Base-by-base conservation (phyloP, 2,888 invertebrate genomes). In the Lottia gigantea region DNA sequence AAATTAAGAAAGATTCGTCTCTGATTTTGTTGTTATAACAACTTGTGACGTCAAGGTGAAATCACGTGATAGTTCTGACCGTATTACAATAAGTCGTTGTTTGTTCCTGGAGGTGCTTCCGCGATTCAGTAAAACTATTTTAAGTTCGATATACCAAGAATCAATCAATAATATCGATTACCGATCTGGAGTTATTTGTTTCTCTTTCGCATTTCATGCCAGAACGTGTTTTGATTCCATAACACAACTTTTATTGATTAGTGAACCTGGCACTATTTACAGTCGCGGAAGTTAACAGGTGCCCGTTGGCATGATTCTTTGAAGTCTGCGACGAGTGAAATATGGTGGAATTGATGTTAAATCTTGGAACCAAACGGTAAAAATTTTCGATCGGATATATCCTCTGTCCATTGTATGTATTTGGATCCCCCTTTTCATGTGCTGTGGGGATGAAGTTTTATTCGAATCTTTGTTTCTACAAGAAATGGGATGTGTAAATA, bases 401-500 rank as follows among this genome's bases (percentile, higher is more conserved):
- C 73, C 74, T 71, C 68, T 47, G 73, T 67, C 74, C 68, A 67
- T 71, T 67, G 70, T 62, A 61, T 67, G 70, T 62, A 61, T 67
- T 67, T 74, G 68, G 76, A 77, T 80, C 76, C 79, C 76, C 78
- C 75, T 73, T 73, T 67, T 68, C 74, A 74, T 71, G 69, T 55
- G 55, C 67, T 65, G 73, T 79, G 80, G 80, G 77, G 78, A 83
- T 84, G 83, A 80, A 76, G 80, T 75, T 74, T 72, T 74, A 66
- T 74, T 70, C 74, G 69, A 73, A 70, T 73, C 72, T 70, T 68
- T 75, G 75, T 81, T 81, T 81, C 78, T 77, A 68, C 76, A 74
- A 76, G 82, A 80, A 74, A 87, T 87, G 87, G 87, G 87, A 77
- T 87, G 87, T 78, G 80, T 85, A 73, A 85, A 80, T 78, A 83